Evolutionary conservation across 2,113 vertebrate species (phyloP), one percentile per base, ranked within the genome.

Genomic region (Eidolon helvum): DNA sequence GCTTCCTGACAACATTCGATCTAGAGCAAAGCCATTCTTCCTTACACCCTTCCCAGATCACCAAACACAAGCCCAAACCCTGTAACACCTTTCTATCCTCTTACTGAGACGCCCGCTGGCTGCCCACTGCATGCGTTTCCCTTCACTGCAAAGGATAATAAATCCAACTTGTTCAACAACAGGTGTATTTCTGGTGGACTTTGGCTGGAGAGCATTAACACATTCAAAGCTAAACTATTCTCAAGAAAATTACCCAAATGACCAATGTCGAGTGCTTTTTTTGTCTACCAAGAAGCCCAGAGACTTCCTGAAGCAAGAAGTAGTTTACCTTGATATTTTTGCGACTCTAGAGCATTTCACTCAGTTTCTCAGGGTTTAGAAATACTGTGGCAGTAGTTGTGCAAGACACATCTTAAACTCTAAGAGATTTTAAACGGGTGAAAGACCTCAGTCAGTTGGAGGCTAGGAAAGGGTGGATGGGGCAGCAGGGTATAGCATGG

Each of bases 71-170:
- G 10, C 30, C 78, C 28, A 50, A 33, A 22, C 38, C 43, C 45
- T 12, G 10, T 53, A 48, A 48, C 19, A 26, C 18, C 30, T 69
- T 79, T 78, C 43, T 50, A 28, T 63, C 72, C 1, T 59, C 9
- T 65, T 55, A 18, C 28, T 2, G 0, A 74, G 55, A 63, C 5
- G 8, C 21, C 19, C 4, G 7, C 7, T 53, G 7, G 57, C 16
- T 24, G 7, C 5, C 35, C 1, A 15, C 2, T 9, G 14, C 33
- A 7, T 30, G 6, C 0, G 0, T 94, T 43, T 9, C 33, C 72
- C 22, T 26, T 28, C 40, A 22, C 28, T 26, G 26, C 40, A 6
- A 69, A 2, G 10, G 35, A 24, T 28, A 33, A 75, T 53, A 43
- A 72, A 35, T 22, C 61, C 9, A 63, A 19, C 26, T 45, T 63